phyloP scores from a whole-genome alignment of 1,140 invertebrate genomes.

The Leptinotarsa defecta region DNA sequence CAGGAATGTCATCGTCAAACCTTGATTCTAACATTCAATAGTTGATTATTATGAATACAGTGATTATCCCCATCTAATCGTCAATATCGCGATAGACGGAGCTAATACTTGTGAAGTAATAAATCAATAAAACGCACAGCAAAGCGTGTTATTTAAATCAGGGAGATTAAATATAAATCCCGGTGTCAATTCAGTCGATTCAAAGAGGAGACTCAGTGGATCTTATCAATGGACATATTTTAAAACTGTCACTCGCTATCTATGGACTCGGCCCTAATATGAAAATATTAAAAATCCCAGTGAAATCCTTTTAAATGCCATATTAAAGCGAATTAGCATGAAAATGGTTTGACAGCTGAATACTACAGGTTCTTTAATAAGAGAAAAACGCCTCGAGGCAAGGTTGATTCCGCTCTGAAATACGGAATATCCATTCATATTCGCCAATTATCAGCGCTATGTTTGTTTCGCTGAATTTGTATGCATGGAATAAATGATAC shows the following conservation, averaged over 20 bases:
- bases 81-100: neutral
- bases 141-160: slow-evolving; percentile 31
- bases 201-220: slow-evolving; percentile 32
- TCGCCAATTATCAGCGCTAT: slow-evolving; percentile 51
- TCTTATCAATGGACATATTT: slow-evolving; percentile 50
- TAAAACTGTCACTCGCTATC: slow-evolving; percentile 48
- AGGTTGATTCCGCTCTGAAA: slow-evolving; percentile 32
- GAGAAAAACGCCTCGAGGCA: slow-evolving; percentile 24
- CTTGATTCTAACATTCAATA: too few species aligned
- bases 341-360: slow-evolving; percentile 55
- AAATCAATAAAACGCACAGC: neutral
- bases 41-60: neutral
- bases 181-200: slow-evolving; percentile 41
- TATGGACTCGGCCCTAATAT: slow-evolving; percentile 45
- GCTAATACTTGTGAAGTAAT: neutral
- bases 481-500: slow-evolving; percentile 55
- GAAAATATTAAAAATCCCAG: slow-evolving; percentile 54
- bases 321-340: slow-evolving; percentile 53
- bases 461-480: slow-evolving; percentile 52
- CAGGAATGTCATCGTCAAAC: too few species aligned
- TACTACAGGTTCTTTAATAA: slow-evolving; percentile 37
- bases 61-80: neutral
- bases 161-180: slow-evolving; percentile 47
- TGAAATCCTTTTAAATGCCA: slow-evolving; percentile 50
- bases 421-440: slow-evolving; percentile 48